phyloP scores from a whole-genome alignment of 2,888 invertebrate species.

The Spodoptera littoralis region DNA sequence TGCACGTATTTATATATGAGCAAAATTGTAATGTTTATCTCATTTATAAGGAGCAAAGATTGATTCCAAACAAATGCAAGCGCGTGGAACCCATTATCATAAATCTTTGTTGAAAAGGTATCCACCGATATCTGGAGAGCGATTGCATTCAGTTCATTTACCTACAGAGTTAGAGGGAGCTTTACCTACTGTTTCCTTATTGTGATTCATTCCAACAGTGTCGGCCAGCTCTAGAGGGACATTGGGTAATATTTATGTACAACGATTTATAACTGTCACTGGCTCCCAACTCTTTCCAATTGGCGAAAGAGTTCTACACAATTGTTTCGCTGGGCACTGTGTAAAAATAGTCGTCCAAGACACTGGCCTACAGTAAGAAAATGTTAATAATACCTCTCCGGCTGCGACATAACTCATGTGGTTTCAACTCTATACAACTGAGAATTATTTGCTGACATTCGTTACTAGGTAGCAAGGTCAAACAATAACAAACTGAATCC shows the following conservation, averaged over 20 bases:
- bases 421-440: constrained; percentile 50
- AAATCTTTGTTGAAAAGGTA: background rate
- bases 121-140: constrained; percentile 8
- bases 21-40: background rate
- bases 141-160: constrained; percentile 36
- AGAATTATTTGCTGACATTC: constrained; percentile 47
- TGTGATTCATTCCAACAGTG: constrained; percentile 53
- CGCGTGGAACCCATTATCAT: background rate
- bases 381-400: constrained; percentile 68
- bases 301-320: constrained; percentile 75
- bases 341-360: constrained; percentile 76
- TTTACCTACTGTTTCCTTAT: constrained; percentile 49
- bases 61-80: background rate
- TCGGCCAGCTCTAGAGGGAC: constrained; percentile 41
- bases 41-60: background rate
- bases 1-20: background rate
- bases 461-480: constrained; percentile 28
- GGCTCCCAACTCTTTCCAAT: constrained; percentile 76
- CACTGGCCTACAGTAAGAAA: constrained; percentile 68
- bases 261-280: constrained; percentile 76
- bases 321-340: constrained; percentile 72
- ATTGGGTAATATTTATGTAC: constrained; percentile 69
- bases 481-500: constrained; percentile 10
- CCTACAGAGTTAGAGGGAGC: constrained; percentile 18
- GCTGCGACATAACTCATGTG: constrained; percentile 65